These are phyloP conservation scores for Coenonympha glycerion DNA, from an alignment of 2,888 invertebrate species.

Conservation along the genomic window DNA sequence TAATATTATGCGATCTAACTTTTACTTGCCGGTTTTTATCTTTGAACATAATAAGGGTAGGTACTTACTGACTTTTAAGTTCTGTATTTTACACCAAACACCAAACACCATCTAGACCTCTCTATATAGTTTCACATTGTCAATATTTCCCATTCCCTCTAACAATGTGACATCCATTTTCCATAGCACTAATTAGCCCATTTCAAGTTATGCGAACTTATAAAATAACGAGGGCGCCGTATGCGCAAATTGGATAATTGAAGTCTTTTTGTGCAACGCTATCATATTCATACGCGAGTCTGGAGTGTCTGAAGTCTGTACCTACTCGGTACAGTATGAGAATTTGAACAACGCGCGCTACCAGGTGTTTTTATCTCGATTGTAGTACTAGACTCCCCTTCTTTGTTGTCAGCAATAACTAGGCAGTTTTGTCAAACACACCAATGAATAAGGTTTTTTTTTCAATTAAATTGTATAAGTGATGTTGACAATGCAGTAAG, in stretches of 20 bases:
- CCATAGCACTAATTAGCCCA: slow-evolving; percentile 31
- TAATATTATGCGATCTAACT: too few relatives aligned
- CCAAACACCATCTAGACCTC: too few relatives aligned
- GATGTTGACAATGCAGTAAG: too few relatives aligned
- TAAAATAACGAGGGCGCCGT: slow-evolving; percentile 31
- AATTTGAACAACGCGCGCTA: slow-evolving; percentile 19
- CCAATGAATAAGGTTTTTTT: too few relatives aligned
- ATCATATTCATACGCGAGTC: slow-evolving; percentile 25
- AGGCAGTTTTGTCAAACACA: too few relatives aligned
- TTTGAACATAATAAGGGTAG: too few relatives aligned
- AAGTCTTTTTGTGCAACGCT: slow-evolving; percentile 41
- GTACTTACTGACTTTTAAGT: too few relatives aligned
- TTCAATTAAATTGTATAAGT: too few relatives aligned
- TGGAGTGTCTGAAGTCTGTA: slow-evolving; percentile 35
- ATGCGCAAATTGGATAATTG: slow-evolving; percentile 42
- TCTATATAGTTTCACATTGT: too few relatives aligned
- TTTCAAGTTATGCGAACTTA: slow-evolving; percentile 35
- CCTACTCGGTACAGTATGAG: slow-evolving; percentile 13
- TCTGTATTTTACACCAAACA: too few relatives aligned
- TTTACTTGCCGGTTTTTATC: too few relatives aligned
- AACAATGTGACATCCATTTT: slow-evolving; percentile 22
- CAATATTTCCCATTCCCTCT: slow-evolving; percentile 10
- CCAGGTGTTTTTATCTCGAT: slow-evolving; percentile 5
- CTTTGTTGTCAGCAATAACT: not conserved
- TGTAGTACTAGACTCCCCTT: not conserved